Evolutionary conservation across 2,113 vertebrate genomes (phyloP).

Genomic region (Boulengerochromis microlepis): DNA sequence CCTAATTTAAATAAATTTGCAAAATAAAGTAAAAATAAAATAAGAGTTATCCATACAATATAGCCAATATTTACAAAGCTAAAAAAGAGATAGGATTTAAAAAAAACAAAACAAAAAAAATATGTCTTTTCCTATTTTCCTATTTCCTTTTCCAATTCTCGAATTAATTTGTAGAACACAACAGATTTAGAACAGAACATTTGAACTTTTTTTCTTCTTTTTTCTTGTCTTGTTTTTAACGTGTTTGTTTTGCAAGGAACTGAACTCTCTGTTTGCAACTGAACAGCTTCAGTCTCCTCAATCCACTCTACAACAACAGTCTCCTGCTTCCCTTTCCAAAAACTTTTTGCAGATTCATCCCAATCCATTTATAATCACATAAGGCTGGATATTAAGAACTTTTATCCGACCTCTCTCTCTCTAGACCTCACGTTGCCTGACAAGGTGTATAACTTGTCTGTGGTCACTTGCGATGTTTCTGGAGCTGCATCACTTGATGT

Average conservation of each 20-base stretch:
- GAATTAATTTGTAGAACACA: background rate
- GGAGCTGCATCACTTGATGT: background rate
- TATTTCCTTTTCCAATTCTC: no score
- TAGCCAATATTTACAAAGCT: background rate
- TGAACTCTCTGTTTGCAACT: background rate
- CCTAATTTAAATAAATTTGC: background rate
- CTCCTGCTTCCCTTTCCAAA: background rate
- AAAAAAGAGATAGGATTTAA: background rate
- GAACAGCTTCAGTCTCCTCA: background rate
- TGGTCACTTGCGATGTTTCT: no score
- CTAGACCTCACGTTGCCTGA: background rate
- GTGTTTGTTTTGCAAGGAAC: background rate
- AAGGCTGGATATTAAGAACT: background rate
- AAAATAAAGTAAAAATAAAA: background rate
- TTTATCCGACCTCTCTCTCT: background rate
- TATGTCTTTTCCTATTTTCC: rapidly evolving
- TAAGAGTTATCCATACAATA: rapidly evolving
- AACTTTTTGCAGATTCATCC: background rate
- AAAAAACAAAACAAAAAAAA: background rate
- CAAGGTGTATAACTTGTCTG: no score
- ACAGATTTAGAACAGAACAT: background rate
- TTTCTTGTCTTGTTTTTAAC: background rate
- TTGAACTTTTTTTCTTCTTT: background rate
- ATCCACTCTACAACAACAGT: background rate
- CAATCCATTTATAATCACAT: background rate